Percentiles rank a stretch among this genome's conserved stretches.
Conservation (phyloP, 2,113 vertebrate genomes). For the Podilymbus podiceps region DNA sequence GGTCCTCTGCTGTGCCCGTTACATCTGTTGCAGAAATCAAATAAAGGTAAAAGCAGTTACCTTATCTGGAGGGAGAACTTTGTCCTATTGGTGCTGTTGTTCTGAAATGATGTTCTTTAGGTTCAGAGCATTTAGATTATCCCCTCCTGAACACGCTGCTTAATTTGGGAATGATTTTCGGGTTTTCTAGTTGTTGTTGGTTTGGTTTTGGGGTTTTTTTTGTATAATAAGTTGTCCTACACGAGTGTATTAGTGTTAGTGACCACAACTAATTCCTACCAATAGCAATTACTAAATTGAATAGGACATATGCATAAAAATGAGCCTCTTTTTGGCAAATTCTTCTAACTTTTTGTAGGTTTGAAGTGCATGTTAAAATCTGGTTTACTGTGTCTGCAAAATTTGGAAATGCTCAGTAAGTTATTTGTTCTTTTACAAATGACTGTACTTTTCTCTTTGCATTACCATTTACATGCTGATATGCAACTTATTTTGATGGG, state of each 20-base stretch:
- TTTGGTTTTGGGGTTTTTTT: not conserved
- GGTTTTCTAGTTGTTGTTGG: not conserved
- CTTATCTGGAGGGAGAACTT: not conserved
- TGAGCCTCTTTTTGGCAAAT: not conserved
- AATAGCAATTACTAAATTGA: not conserved
- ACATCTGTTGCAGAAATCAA: not conserved
- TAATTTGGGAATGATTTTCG: not conserved
- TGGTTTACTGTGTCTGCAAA: not conserved
- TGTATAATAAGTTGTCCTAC: not conserved
- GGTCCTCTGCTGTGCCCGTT: not conserved
- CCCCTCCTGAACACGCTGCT: not conserved
- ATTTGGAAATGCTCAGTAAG: not conserved
- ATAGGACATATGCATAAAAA: not conserved
- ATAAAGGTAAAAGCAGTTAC: not conserved
- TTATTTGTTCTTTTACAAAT: not conserved
- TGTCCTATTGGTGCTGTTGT: not conserved
- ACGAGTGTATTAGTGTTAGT: not conserved
- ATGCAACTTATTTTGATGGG: not conserved
- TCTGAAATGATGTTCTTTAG: not conserved
- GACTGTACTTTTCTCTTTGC: not conserved
- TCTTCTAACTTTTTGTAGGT: not conserved
- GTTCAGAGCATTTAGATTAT: not conserved
- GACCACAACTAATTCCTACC: not conserved
- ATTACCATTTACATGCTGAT: fast-evolving
- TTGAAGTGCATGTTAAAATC: not conserved